Evolutionary conservation across 2,888 invertebrate genomes (phyloP).

Genomic region (Stramonita haemastoma): DNA sequence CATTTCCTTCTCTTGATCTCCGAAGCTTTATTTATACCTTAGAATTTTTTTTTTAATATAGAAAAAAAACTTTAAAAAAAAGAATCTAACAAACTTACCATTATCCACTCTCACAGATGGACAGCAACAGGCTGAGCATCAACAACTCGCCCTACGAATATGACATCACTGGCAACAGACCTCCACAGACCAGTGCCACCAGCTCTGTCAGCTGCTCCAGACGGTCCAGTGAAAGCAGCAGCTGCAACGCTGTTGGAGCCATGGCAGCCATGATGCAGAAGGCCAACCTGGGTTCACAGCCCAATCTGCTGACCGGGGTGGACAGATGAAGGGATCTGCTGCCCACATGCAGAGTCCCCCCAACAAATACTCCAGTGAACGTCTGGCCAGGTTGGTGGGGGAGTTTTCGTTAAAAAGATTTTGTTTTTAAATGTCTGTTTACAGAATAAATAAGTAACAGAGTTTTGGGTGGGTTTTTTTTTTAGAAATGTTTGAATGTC

Average conservation of each 20-base stretch:
- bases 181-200: slow-evolving; percentile 72
- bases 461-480: too few species aligned
- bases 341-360: slow-evolving; percentile 57
- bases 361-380: slow-evolving; percentile 67
- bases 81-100: too few species aligned
- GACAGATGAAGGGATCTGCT: not conserved
- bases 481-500: too few species aligned
- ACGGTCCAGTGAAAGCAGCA: slow-evolving; percentile 88
- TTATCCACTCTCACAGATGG: slow-evolving; percentile 70
- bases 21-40: too few species aligned
- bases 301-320: slow-evolving; percentile 52
- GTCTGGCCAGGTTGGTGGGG: slow-evolving; percentile 59
- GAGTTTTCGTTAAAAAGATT: too few species aligned
- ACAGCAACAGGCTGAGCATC: slow-evolving; percentile 72
- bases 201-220: slow-evolving; percentile 80
- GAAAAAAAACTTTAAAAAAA: too few species aligned
- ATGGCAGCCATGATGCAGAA: slow-evolving; percentile 73
- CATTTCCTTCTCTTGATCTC: too few species aligned
- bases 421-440: too few species aligned
- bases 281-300: slow-evolving; percentile 72
- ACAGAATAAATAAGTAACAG: too few species aligned
- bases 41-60: too few species aligned
- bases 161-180: slow-evolving; percentile 75
- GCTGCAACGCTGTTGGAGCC: slow-evolving; percentile 65
- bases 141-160: slow-evolving; percentile 77